Evolutionary conservation across 2,888 invertebrate species (phyloP).

Genomic region (Therioaphis trifolii): DNA sequence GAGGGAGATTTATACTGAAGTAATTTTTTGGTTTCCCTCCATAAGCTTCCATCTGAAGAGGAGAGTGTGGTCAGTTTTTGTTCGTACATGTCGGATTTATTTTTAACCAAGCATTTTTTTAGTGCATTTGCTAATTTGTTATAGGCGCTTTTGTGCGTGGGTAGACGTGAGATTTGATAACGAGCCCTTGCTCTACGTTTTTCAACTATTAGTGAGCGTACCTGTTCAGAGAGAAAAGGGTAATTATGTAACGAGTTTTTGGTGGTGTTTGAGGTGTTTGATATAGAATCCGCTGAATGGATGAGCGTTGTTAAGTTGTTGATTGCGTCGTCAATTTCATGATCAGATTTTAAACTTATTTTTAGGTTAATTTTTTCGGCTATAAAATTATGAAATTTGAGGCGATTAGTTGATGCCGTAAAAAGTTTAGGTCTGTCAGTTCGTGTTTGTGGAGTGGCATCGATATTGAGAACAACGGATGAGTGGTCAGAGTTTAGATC

Average conservation of each 20-base stretch:
- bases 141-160: slow-evolving; percentile 14
- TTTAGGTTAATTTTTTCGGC: background rate
- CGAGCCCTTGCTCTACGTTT: background rate
- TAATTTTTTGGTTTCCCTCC: no score
- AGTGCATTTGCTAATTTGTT: background rate
- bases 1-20: no score
- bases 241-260: background rate
- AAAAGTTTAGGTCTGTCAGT: background rate
- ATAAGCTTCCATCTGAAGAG: no score
- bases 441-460: background rate
- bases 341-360: background rate
- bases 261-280: background rate
- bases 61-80: background rate
- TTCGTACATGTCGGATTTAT: background rate
- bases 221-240: background rate
- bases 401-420: background rate
- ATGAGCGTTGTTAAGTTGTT: background rate
- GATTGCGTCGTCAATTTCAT: background rate
- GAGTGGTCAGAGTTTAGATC: slow-evolving; percentile 7
- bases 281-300: background rate
- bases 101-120: background rate
- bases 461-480: background rate
- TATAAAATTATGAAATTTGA: background rate
- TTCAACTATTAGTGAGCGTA: slow-evolving; percentile 20
- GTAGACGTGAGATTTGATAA: background rate